phyloP scores from a whole-genome alignment of 2,888 invertebrate species.

The Cepaea hortensis region DNA sequence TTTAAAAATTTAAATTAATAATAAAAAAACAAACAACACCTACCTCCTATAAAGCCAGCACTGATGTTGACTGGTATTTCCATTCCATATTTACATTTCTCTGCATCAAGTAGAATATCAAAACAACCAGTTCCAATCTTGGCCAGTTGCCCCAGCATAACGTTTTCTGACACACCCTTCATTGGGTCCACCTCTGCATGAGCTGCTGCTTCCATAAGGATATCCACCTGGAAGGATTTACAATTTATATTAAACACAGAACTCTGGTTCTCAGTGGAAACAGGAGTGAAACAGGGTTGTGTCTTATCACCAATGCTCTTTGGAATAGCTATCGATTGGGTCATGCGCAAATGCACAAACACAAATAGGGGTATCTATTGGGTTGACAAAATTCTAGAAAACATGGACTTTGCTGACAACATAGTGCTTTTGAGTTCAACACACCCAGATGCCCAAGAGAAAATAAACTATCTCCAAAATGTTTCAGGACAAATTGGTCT shows the following conservation, averaged over 20 bases:
- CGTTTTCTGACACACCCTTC: slow-evolving; percentile 99
- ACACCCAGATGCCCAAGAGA: too few relatives aligned
- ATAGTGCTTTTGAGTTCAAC: too few relatives aligned
- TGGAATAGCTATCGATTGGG: too few relatives aligned
- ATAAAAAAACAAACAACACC: not conserved
- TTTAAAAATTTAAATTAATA: not conserved
- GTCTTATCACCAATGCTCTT: too few relatives aligned
- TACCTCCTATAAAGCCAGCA: slow-evolving; percentile 68
- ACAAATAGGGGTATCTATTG: too few relatives aligned
- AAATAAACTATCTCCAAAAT: too few relatives aligned
- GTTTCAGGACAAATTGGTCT: too few relatives aligned
- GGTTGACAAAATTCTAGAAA: too few relatives aligned
- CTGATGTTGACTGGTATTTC: slow-evolving; percentile 85
- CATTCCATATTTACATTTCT: slow-evolving; percentile 98
- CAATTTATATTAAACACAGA: not conserved
- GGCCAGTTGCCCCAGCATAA: slow-evolving; percentile 98
- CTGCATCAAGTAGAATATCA: slow-evolving; percentile 95
- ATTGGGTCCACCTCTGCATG: slow-evolving; percentile 99
- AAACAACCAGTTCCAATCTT: slow-evolving; percentile 98
- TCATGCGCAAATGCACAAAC: too few relatives aligned
- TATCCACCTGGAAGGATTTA: slow-evolving; percentile 81
- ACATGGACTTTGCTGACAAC: too few relatives aligned
- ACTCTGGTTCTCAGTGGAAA: too few relatives aligned
- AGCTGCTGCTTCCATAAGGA: slow-evolving; percentile 97
- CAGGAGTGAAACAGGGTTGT: too few relatives aligned